Base-by-base conservation (phyloP, 92 coral and sea anemone genomes). In the Phenganax marumi region DNA sequence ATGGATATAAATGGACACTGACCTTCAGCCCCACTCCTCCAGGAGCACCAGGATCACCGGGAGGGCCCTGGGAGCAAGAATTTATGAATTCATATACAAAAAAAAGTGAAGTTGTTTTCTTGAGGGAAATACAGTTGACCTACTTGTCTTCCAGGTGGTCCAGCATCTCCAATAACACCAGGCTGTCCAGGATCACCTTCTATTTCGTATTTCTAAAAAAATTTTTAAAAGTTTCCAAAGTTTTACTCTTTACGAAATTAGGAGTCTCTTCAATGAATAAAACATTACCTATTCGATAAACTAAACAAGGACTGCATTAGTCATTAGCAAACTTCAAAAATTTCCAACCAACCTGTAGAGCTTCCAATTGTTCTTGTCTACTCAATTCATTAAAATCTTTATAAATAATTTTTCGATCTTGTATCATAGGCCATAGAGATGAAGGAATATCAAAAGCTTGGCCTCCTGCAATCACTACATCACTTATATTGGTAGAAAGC, bases 341-440 rank as follows among this genome's bases (percentile, higher is more conserved):
- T 17, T 52, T n/a, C 19, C 1, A 72, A 72, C 56, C 11, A 49
- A 78, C 83, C 83, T 18, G 50, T 46, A 78, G 43, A 0, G 61
- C 61, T 6, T 43, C 60, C 18, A 17, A 33, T 51, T 78, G 83
- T 46, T 78, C 73, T 4, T 17, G 46, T 49, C 72, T 25, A 25
- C 55, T 52, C 48, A 78, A 21, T 43, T 78, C 83, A n/a, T 46
- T 18, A 24, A 78, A 78, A 78, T 78, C 83, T 57, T 57, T 65
- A 61, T 78, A 78, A 23, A 52, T 78, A 63, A 78, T 78, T 16
- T 47, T 9, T 62, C 83, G 21, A 18, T 72, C 83, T 47, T 63
- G 56, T 33, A 63, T 62, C 53, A 78, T 18, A 0, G 50, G 17
- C 73, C 58, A 48, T 14, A 78, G 13, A 22, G 60, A 61, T 23